phyloP scores from a whole-genome alignment of 2,113 vertebrate species.

The rabbit (Oryctolagus cuniculus) region mOryCun1.1 NC_091436.1:25062501-25063000 shows the following conservation, averaged over 20 bases:
- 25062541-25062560: neutral
- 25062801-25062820: neutral
- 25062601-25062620: neutral
- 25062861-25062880: neutral
- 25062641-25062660: neutral
- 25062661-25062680: neutral
- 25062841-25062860: neutral
- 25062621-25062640: conserved; percentile 31
- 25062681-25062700: neutral
- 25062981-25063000: neutral
- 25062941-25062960: neutral
- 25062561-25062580: neutral
- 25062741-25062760: neutral
- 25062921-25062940: neutral
- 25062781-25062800: conserved; percentile 8
- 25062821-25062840: neutral
- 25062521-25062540: conserved; percentile 1
- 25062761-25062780: neutral
- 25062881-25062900: neutral
- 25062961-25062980: neutral
- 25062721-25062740: neutral
- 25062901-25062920: neutral
- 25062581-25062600: conserved; percentile 1
- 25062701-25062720: neutral
- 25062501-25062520: neutral